A percentile compares a stretch with the other conserved stretches of the same genome.
Conservation (phyloP, 2,113 vertebrate genomes). For the Leiothrix lutea region DNA sequence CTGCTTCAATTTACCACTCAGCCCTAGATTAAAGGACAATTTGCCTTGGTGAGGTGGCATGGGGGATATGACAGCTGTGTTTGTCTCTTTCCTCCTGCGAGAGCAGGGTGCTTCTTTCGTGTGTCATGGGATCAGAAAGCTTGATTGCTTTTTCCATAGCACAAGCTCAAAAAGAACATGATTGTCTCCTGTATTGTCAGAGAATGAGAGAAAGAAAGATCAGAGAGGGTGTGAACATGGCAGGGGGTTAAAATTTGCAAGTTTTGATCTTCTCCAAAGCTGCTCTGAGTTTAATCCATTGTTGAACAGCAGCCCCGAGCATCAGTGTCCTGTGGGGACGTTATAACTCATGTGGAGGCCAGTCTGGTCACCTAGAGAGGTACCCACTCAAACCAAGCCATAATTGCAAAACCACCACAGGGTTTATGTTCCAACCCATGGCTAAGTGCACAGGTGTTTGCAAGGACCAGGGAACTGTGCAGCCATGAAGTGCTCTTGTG, state of each 20-base stretch:
- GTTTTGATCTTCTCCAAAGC: not conserved
- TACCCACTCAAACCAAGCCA: not conserved
- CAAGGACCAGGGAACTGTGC: not conserved
- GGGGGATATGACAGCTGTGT: not conserved
- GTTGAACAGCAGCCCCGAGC: not conserved
- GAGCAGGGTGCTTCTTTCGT: accelerated
- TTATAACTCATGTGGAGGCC: accelerated
- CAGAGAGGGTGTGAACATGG: not conserved
- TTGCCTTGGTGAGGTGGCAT: not conserved
- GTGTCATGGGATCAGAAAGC: accelerated
- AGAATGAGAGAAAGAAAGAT: not conserved
- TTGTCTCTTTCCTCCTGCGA: not conserved
- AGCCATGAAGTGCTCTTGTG: accelerated
- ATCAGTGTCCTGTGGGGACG: not conserved
- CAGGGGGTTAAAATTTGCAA: not conserved
- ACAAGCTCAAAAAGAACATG: not conserved
- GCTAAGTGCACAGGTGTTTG: accelerated
- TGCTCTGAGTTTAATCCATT: not conserved
- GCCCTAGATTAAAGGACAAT: not conserved
- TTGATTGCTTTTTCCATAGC: not conserved
- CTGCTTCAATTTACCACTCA: not conserved
- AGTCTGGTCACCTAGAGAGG: not conserved
- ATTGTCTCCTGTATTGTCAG: not conserved
- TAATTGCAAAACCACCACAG: not conserved
- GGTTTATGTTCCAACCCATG: not conserved